phyloP scores from a whole-genome alignment of 1,140 invertebrate genomes.

The Drosophila mojavensis region DNA sequence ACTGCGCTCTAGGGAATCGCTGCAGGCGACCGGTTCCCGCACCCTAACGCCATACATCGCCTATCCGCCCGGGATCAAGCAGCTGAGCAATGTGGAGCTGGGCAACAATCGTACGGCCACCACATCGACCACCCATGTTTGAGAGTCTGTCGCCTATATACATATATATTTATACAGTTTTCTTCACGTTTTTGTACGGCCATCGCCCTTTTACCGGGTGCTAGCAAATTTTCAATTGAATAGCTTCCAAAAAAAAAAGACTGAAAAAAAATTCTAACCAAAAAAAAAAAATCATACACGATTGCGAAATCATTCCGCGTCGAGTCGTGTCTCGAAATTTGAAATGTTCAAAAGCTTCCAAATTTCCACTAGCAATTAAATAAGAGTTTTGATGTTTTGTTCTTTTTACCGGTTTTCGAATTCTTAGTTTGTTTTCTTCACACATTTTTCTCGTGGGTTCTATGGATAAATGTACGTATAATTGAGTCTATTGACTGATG shows the following conservation, averaged over 20 bases:
- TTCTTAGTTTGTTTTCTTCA: background rate
- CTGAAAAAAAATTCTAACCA: background rate
- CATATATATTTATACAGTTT: background rate
- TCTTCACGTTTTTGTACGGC: background rate
- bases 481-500: too few relatives aligned
- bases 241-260: background rate
- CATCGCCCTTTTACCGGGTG: background rate
- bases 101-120: background rate
- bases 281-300: background rate
- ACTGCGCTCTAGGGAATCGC: slow-evolving; percentile 30
- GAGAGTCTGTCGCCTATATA: background rate
- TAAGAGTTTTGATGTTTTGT: slow-evolving; percentile 30
- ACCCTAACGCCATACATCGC: slow-evolving; percentile 46
- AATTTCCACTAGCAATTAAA: slow-evolving; percentile 38
- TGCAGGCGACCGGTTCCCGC: slow-evolving; percentile 20
- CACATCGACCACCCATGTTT: background rate
- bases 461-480: too few relatives aligned
- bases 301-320: background rate
- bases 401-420: slow-evolving; percentile 25
- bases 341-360: slow-evolving; percentile 29
- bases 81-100: background rate
- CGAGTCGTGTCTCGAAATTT: slow-evolving; percentile 24
- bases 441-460: background rate
- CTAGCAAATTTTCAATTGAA: background rate
- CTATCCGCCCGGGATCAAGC: background rate